A percentile compares a stretch with the other conserved stretches of the same genome.
Evolutionary conservation across 1,140 invertebrate genomes (phyloP).

Genomic region (Lasaia peninsularis): DNA sequence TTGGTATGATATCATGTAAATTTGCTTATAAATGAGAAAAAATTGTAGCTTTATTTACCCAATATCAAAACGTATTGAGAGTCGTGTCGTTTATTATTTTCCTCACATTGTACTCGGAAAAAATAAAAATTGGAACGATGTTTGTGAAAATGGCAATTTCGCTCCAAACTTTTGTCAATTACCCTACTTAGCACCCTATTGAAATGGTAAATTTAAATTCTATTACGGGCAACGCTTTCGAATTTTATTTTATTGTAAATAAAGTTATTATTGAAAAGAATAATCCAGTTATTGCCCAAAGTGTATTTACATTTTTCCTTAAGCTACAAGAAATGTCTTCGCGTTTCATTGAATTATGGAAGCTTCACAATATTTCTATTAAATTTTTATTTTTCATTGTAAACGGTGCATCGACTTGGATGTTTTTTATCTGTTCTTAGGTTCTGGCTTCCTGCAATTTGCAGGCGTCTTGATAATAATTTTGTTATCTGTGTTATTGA

Average conservation of each 20-base stretch:
- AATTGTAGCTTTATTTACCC: background rate
- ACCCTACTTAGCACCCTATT: slow-evolving; percentile 24
- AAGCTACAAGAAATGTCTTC: slow-evolving; percentile 33
- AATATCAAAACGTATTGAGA: slow-evolving; percentile 2
- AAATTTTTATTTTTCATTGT: slow-evolving; percentile 64
- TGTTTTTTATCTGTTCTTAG: background rate
- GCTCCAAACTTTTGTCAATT: slow-evolving; percentile 23
- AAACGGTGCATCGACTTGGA: background rate
- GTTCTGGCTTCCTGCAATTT: background rate
- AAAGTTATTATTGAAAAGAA: slow-evolving; percentile 69
- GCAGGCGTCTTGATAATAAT: background rate
- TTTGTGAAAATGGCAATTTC: slow-evolving; percentile 15
- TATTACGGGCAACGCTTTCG: slow-evolving; percentile 34
- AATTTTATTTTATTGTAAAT: slow-evolving; percentile 63
- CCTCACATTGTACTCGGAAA: slow-evolving; percentile 2
- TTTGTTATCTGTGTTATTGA: slow-evolving; percentile 5
- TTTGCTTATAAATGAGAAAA: background rate
- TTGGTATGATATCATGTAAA: too few species aligned
- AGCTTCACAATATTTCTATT: slow-evolving; percentile 67
- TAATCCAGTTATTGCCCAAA: slow-evolving; percentile 58
- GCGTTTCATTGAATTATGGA: slow-evolving; percentile 50
- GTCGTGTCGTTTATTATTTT: slow-evolving; percentile 8
- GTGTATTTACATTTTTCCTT: slow-evolving; percentile 3
- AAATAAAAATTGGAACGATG: slow-evolving; percentile 1
- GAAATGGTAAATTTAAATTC: slow-evolving; percentile 30